These are phyloP conservation scores for Lineus longissimus DNA, from an alignment of 1,140 invertebrate species.

Conservation along the genomic window DNA sequence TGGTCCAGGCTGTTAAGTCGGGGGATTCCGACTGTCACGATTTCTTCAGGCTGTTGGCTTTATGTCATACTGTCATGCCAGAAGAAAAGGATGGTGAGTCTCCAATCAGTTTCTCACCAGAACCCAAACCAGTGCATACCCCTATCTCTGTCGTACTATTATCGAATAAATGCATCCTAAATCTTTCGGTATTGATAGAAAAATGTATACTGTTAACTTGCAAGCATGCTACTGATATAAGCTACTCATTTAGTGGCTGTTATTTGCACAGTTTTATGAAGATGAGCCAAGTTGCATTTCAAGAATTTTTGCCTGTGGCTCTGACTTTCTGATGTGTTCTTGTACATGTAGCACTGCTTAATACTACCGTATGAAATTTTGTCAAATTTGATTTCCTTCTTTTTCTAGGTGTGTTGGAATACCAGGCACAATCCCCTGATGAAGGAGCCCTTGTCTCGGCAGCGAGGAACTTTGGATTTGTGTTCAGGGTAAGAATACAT, in stretches of 20 bases:
- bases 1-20: conserved; percentile 78
- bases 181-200: background rate
- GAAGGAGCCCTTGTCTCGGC: conserved; percentile 95
- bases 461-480: conserved; percentile 92
- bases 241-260: too few species aligned
- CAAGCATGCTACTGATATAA: too few species aligned
- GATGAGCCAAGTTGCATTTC: too few species aligned
- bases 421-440: conserved; percentile 94
- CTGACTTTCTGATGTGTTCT: too few species aligned
- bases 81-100: conserved; percentile 62
- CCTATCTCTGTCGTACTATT: background rate
- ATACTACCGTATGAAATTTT: too few species aligned
- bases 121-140: background rate
- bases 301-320: too few species aligned
- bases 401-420: conserved; percentile 64
- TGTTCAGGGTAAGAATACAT: conserved; percentile 73
- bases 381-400: too few species aligned
- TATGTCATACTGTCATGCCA: conserved; percentile 97
- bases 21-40: conserved; percentile 70
- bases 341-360: too few species aligned
- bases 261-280: too few species aligned
- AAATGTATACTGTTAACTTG: background rate
- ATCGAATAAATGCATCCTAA: background rate
- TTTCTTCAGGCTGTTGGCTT: conserved; percentile 83
- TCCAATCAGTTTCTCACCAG: conserved; percentile 22